phyloP scores from a whole-genome alignment of 2,888 invertebrate genomes.

The Heteropelma amictum region DNA sequence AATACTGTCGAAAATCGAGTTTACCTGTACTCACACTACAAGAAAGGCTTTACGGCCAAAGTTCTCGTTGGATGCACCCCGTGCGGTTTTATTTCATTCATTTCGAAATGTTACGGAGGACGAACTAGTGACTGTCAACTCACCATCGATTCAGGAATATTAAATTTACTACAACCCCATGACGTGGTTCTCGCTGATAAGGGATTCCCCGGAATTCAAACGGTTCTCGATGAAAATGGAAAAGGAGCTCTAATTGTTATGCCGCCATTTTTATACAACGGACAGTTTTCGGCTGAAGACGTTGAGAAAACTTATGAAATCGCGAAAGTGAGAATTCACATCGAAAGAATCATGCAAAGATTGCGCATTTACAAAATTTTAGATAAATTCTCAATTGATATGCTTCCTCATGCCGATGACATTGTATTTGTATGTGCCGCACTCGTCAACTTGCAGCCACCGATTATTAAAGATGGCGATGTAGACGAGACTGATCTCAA shows the following conservation, averaged over 20 bases:
- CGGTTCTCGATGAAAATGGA: slow-evolving; percentile 3
- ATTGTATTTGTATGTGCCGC: slow-evolving; percentile 44
- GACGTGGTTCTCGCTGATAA: slow-evolving; percentile 50
- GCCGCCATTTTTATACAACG: slow-evolving; percentile 26
- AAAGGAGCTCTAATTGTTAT: slow-evolving; percentile 33
- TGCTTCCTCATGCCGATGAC: slow-evolving; percentile 30
- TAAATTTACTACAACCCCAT: no score
- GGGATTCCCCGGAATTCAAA: slow-evolving; percentile 39
- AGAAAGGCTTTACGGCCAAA: slow-evolving; percentile 46
- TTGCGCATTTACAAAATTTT: slow-evolving; percentile 32
- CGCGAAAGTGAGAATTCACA: slow-evolving; percentile 30
- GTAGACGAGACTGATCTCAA: background rate
- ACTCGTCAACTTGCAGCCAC: slow-evolving; percentile 43
- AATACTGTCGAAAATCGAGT: slow-evolving; percentile 33
- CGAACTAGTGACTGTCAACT: no score
- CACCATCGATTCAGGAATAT: no score
- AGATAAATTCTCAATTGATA: slow-evolving; percentile 19
- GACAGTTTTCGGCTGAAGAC: slow-evolving; percentile 8
- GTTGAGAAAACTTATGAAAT: slow-evolving; percentile 7
- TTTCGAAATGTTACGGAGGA: slow-evolving; percentile 49
- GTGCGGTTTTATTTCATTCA: slow-evolving; percentile 41
- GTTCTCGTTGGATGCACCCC: slow-evolving; percentile 44
- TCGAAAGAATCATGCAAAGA: slow-evolving; percentile 44
- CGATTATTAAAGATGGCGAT: slow-evolving; percentile 33
- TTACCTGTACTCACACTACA: slow-evolving; percentile 45